These are phyloP conservation scores for Bombyx mandarina DNA, from an alignment of 1,140 invertebrate species.

Conservation along the genomic window DNA sequence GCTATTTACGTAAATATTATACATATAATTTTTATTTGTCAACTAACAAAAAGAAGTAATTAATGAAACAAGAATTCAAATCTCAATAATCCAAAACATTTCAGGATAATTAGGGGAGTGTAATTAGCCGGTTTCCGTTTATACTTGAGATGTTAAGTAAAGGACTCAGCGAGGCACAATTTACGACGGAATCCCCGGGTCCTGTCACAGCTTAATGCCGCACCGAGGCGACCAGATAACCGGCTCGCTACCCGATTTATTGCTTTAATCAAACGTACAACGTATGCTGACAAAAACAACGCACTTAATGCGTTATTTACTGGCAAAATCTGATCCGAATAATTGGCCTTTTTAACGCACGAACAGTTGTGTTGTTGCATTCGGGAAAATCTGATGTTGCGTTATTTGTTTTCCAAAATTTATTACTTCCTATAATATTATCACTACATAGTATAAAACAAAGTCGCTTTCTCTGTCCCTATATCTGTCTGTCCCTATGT, in stretches of 20 bases:
- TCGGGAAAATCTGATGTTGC: no score
- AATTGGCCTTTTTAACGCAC: no score
- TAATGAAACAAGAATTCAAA: not conserved
- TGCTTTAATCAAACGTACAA: conserved; percentile 52
- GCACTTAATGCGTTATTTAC: conserved; percentile 36
- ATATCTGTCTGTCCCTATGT: no score
- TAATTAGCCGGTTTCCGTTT: conserved; percentile 20
- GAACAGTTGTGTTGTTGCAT: no score
- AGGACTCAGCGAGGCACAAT: conserved; percentile 37
- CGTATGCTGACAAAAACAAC: conserved; percentile 46
- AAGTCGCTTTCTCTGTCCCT: no score
- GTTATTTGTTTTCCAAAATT: not conserved
- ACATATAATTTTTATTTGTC: no score
- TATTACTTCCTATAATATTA: no score
- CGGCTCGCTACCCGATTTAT: conserved; percentile 40
- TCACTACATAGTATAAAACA: no score
- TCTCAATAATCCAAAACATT: not conserved
- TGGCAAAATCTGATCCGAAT: conserved; percentile 2
- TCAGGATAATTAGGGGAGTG: conserved; percentile 1
- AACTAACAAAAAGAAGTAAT: not conserved
- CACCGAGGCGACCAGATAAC: conserved; percentile 32
- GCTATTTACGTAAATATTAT: no score
- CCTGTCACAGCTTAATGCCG: conserved; percentile 41
- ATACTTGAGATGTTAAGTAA: conserved; percentile 28
- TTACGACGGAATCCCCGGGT: conserved; percentile 35